A percentile compares a stretch with the other conserved stretches of the same genome.
These are phyloP conservation scores for Champsocephalus esox DNA, from an alignment of 2,797 vertebrate species.

Conservation along the genomic window DNA sequence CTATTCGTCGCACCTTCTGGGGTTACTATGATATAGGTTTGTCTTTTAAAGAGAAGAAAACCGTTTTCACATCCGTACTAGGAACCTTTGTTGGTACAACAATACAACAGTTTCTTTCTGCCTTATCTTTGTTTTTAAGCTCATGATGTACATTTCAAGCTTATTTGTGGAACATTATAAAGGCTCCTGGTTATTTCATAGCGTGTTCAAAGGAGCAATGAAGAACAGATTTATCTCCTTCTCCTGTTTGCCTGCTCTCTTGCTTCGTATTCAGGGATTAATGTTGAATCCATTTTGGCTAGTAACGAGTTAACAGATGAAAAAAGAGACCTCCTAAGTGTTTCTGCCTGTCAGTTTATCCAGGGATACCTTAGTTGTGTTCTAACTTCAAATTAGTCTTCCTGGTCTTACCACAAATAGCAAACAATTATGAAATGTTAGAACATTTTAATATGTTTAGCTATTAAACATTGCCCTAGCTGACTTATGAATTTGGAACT, in stretches of 20 bases:
- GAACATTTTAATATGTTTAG: background rate
- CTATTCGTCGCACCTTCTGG: background rate
- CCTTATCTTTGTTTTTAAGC: background rate
- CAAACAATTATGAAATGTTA: background rate
- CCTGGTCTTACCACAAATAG: slow-evolving; percentile 3
- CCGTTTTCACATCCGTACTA: background rate
- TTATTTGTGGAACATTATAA: slow-evolving; percentile 12
- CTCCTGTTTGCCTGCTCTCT: slow-evolving; percentile 22
- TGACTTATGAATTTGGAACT: slow-evolving; percentile 29
- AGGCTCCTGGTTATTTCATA: slow-evolving; percentile 33
- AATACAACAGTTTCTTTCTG: background rate
- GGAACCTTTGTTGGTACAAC: background rate
- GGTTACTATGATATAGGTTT: background rate
- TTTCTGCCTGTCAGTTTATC: slow-evolving; percentile 4
- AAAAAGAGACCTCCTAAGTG: background rate
- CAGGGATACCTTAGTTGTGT: slow-evolving; percentile 13
- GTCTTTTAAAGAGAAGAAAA: background rate
- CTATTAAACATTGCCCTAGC: background rate
- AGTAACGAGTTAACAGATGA: slow-evolving; percentile 49
- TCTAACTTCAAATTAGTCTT: slow-evolving; percentile 1
- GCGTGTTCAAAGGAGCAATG: slow-evolving; percentile 24
- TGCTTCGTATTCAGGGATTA: slow-evolving; percentile 27
- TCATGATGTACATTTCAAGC: slow-evolving; percentile 12
- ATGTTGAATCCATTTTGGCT: slow-evolving; percentile 36
- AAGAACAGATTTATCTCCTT: slow-evolving; percentile 34